Evolutionary conservation across 1,140 invertebrate genomes (phyloP).

Genomic region (Drosophila mojavensis): DNA sequence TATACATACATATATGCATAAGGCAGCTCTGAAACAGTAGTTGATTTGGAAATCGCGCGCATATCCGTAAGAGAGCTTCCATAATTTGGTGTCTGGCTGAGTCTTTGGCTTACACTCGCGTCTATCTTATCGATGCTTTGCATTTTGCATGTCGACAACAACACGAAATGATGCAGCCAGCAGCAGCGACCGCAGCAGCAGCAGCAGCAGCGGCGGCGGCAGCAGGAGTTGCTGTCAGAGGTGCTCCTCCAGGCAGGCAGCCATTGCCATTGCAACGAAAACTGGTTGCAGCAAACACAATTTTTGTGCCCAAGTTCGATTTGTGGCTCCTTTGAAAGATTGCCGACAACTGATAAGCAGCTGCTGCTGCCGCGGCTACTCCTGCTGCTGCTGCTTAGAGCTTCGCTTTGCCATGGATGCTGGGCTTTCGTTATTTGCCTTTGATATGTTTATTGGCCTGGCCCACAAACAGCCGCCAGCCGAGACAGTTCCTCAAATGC

Average conservation of each 20-base stretch:
- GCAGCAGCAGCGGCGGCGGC: conserved; percentile 20
- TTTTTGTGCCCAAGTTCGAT: conserved; percentile 39
- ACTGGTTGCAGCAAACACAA: conserved; percentile 44
- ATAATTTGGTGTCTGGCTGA: conserved; percentile 59
- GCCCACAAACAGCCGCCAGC: background rate
- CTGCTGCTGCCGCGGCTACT: too few species aligned
- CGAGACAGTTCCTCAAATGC: conserved; percentile 15
- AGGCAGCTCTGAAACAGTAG: conserved; percentile 67
- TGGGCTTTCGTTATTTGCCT: conserved; percentile 52
- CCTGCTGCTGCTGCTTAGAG: conserved; percentile 37
- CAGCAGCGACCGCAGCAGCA: conserved; percentile 8
- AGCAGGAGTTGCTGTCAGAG: conserved; percentile 14
- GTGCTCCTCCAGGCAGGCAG: conserved; percentile 23
- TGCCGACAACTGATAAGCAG: conserved; percentile 67
- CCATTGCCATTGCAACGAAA: conserved; percentile 72
- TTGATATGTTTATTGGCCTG: conserved; percentile 70
- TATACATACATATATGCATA: background rate
- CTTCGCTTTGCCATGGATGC: conserved; percentile 19
- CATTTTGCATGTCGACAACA: conserved; percentile 77
- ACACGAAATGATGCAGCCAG: conserved; percentile 53
- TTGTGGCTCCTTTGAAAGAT: conserved; percentile 65
- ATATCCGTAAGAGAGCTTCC: conserved; percentile 80
- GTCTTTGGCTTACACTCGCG: conserved; percentile 21
- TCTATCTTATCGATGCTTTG: conserved; percentile 81
- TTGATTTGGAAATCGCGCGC: conserved; percentile 80